Base-by-base conservation (phyloP, 2,888 invertebrate genomes). In the Copidosoma aretas region DNA sequence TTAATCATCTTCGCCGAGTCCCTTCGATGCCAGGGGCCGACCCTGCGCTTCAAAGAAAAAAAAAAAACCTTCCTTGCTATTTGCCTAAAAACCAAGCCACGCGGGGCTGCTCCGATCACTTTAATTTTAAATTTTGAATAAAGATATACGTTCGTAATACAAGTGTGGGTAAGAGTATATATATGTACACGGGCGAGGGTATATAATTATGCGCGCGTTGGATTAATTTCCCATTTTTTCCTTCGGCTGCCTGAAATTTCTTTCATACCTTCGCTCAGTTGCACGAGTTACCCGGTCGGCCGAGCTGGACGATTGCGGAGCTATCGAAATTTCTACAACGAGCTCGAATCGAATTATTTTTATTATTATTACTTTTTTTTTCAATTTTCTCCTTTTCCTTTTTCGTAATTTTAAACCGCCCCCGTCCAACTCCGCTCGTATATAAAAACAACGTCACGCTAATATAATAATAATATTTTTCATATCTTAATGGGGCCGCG, bases 111-210 rank as follows among this genome's bases (percentile, higher is more conserved):
- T 60, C 15, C 52, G 15, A 56, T 53, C 5, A 64, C 60, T 64
- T 64, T 32, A 66, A 64, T 56, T 59, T 67, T 60, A 63, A 59
- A 25, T 70, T 67, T 60, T 64, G 49, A 64, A 69, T 77, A 74
- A 73, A 74, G 76, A 75, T 73, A 75, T 73, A 76, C 73, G 71
- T 74, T 70, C 72, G 68, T 62, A 56, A 24, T 64, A 39, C 68
- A 58, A 65, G 63, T 72, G 61, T 63, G n/a, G n/a, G 60, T 69
- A 32, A 32, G 32, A 32, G 32, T 32, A 32, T 8, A 57, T 72
- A 60, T 72, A 70, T 72, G 68, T 70, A 72, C 72, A 70, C 70
- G 68, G 70, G 73, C 54, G 59, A 46, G 15, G 17, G 67, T 63
- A 32, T 32, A 32, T 8, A 8, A n/a, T n/a, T 32, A 69, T 70